Evolutionary conservation across 2,113 vertebrate species (phyloP).

Genomic region (Columba livia): DNA sequence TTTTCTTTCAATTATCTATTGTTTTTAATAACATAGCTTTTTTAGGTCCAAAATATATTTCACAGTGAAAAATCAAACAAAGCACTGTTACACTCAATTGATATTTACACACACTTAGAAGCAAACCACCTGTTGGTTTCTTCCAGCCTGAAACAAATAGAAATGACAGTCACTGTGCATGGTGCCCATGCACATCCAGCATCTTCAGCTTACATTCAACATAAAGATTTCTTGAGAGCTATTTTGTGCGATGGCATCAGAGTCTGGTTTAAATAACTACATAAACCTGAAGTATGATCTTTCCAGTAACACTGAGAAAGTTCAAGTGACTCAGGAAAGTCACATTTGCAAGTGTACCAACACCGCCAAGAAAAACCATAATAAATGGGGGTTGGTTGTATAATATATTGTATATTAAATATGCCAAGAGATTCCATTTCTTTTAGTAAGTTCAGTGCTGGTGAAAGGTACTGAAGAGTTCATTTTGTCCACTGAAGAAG

Average conservation of each 20-base stretch:
- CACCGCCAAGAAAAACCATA: not conserved
- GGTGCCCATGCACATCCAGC: not conserved
- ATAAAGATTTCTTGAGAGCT: not conserved
- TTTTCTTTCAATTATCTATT: slow-evolving; percentile 12
- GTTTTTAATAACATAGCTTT: slow-evolving; percentile 42
- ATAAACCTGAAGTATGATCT: not conserved
- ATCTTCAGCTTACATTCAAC: slow-evolving; percentile 36
- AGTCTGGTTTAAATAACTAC: not conserved
- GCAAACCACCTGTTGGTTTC: not conserved
- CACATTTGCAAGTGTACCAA: not conserved
- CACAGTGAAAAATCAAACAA: slow-evolving; percentile 55
- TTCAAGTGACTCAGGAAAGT: not conserved
- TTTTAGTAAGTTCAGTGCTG: slow-evolving; percentile 7
- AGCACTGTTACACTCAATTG: slow-evolving; percentile 9
- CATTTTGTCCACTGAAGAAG: not conserved
- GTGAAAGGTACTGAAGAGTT: not conserved
- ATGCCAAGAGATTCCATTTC: not conserved
- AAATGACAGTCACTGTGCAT: not conserved
- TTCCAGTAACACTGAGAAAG: not conserved
- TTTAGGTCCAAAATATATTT: slow-evolving; percentile 61
- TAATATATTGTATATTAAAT: not conserved
- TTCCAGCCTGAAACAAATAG: not conserved
- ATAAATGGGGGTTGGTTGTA: not conserved
- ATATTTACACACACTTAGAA: slow-evolving; percentile 55
- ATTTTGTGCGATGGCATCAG: not conserved